Base-by-base conservation (phyloP, 2,113 vertebrate species). In the Halichoerus grypus region DNA sequence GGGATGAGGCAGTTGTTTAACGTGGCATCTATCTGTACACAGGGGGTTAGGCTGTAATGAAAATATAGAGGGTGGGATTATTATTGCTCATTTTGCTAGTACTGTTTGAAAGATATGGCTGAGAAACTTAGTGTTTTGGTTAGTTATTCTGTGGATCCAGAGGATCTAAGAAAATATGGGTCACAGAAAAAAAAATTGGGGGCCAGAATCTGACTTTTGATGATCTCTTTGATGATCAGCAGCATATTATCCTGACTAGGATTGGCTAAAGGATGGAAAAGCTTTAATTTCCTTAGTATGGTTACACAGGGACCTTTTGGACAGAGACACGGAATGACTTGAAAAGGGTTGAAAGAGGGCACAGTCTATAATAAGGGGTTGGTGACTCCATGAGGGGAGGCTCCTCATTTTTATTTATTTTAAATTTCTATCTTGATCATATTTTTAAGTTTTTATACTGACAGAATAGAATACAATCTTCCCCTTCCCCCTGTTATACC, bases 331-430 rank as follows among this genome's bases (percentile, higher is more conserved):
- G 8, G 71, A 90, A 51, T 71, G 42, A 49, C 11, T 33, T 89
- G n/a, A 77, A 42, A 81, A 85, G 46, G 14, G 36, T 69, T 21
- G 39, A 92, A 46, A 83, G 5, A 49, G 3, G 12, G 4, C 33
- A 74, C 28, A 61, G 24, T 80, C 33, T 95, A 26, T 39, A 80
- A 59, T 51, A 2, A 42, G 4, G 39, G 8, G 33, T 1, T 79
- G n/a, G 26, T 67, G 33, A 82, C 46, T 51, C 33, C 18, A 22
- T n/a, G 19, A 95, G 57, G 6, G 55, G 51, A 88, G 13, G 28
- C 21, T 95, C n/a, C 31, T 94, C 16, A 61, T 92, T 92, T 90
- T 79, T 28, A 16, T 88, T 81, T 49, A 21, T 53, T 90, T 93
- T 96, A 36, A 72, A 86, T 92, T 39, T 94, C 4, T 21, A 61